Percentiles rank a stretch among this genome's conserved stretches.
Conservation (phyloP, 2,113 vertebrate species). For the Oriolus oriolus region DNA sequence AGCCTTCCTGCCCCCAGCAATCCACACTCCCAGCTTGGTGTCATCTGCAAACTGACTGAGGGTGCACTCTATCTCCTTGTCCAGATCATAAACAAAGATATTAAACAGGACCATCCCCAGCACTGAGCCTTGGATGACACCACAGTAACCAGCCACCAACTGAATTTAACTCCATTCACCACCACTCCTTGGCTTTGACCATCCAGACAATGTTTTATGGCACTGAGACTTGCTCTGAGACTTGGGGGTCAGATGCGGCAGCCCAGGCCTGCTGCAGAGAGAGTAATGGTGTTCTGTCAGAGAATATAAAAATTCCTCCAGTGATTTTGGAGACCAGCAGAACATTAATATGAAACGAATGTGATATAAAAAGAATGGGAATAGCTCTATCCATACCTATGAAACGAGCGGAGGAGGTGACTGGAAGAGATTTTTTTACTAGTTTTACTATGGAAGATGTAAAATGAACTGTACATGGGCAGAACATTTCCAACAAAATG, state of each 20-base stretch:
- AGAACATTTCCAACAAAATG: background rate
- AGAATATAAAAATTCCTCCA: background rate
- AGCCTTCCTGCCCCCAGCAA: background rate
- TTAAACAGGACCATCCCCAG: accelerated
- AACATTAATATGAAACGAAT: background rate
- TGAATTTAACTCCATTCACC: background rate
- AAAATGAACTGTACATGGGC: background rate
- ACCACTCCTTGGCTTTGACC: accelerated
- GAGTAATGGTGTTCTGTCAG: background rate
- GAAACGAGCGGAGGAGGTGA: background rate
- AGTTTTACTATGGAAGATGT: background rate
- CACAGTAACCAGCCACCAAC: accelerated
- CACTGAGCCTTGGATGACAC: background rate
- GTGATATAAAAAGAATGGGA: background rate
- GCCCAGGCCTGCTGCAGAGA: background rate
- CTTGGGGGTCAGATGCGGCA: background rate
- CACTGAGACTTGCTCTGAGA: background rate
- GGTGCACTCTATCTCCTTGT: accelerated
- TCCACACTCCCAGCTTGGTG: background rate
- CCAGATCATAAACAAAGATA: background rate
- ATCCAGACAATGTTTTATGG: background rate
- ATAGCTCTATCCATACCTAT: background rate
- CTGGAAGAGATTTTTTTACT: background rate
- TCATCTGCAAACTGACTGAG: accelerated
- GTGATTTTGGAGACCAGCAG: background rate